Evolutionary conservation across 2,888 invertebrate genomes (phyloP), one percentile per base, ranked within the genome.

Genomic region (Argyresthia albistria): DNA sequence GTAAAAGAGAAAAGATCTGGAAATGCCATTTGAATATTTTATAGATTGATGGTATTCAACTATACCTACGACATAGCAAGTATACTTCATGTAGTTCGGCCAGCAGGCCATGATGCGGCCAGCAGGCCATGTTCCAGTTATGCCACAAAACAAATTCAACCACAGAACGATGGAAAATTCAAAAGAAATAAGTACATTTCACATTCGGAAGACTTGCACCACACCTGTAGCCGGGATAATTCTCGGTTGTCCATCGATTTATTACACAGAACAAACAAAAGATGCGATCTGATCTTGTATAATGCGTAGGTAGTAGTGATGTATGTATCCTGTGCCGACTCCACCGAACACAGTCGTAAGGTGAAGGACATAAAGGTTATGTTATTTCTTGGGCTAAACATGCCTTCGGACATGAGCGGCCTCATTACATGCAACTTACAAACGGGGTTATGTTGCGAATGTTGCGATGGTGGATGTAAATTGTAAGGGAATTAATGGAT

Each of bases 291-390:
- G 35, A 46, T 46, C 37, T 45, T 45, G 46, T 25, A 39, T 52
- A 52, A 52, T 52, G 52, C 52, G 52, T 52, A 52, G 52, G 52
- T 52, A 52, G 52, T 39, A 52, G 52, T 52, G 52, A 52, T 52
- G 46, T 37, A 52, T 52, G 52, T 51, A 45, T 45, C 45, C 37
- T 12, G 14, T 36, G n/a, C 9, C 47, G 8, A 12, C 47, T 25
- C 25, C 25, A 6, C 25, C 25, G 25, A 42, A 6, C n/a, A 42
- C 12, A 12, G 42, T 1, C 1, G 12, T 42, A 42, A 42, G 42
- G 42, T 42, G 11, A 4, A 42, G 25, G 25, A 25, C 25, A 25
- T 25, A 25, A 25, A 25, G 25, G 25, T 25, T 25, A 25, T 25
- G 25, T 25, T 25, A 25, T 25, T 25, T 25, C 25, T 25, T 25